phyloP scores from a whole-genome alignment of 2,113 vertebrate species.

The Thamnophis sirtalis region DNA sequence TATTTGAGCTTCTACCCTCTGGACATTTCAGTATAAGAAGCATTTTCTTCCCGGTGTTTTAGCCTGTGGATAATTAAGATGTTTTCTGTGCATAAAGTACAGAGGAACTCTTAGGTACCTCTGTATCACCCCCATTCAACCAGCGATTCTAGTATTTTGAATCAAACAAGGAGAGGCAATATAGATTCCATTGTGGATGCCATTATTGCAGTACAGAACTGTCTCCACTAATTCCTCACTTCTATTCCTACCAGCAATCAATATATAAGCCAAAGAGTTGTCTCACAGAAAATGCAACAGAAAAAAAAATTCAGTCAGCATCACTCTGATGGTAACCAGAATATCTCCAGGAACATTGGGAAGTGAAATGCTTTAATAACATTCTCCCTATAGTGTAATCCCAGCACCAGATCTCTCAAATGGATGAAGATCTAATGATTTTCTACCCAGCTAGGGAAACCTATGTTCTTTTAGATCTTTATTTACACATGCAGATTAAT shows the following conservation, averaged over 20 bases:
- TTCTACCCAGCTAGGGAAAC: background rate
- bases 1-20: background rate
- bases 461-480: constrained; percentile 27
- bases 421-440: background rate
- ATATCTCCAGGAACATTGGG: background rate
- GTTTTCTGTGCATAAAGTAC: background rate
- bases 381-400: background rate
- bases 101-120: background rate
- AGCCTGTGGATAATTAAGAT: background rate
- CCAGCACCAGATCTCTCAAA: background rate
- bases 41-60: background rate
- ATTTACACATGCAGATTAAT: constrained; percentile 30
- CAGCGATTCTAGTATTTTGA: background rate
- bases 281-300: background rate
- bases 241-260: background rate
- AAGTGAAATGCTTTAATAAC: background rate
- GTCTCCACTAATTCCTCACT: background rate
- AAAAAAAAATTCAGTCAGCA: background rate
- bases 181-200: background rate
- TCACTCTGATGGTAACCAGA: background rate
- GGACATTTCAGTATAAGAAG: background rate
- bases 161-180: background rate
- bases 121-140: background rate
- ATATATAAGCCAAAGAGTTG: background rate
- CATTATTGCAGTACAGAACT: background rate